Evolutionary conservation across 1,140 invertebrate species (phyloP).

Genomic region (Drosophila tsacasi): DNA sequence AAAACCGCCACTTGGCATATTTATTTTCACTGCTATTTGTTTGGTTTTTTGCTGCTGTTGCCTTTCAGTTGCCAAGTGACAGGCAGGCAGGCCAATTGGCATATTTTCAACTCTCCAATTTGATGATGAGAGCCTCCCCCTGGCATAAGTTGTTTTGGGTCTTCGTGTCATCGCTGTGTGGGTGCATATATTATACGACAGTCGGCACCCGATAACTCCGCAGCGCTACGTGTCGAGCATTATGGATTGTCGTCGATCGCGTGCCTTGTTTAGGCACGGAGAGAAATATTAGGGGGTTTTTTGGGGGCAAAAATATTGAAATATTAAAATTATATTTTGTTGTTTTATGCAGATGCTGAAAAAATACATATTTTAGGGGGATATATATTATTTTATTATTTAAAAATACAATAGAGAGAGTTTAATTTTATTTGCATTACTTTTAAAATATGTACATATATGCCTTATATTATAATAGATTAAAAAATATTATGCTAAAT

Average conservation of each 20-base stretch:
- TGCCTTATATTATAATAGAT: too few species aligned
- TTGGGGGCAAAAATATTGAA: background rate
- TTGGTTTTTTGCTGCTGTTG: slow-evolving; percentile 30
- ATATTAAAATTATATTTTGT: too few species aligned
- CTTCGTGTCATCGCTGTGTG: slow-evolving; percentile 76
- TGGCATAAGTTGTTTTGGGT: slow-evolving; percentile 32
- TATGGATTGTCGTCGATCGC: slow-evolving; percentile 64
- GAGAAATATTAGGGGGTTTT: slow-evolving; percentile 23
- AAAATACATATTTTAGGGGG: too few species aligned
- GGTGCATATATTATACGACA: slow-evolving; percentile 76
- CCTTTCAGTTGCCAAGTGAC: slow-evolving; percentile 71
- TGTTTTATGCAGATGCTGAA: too few species aligned
- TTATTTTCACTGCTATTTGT: slow-evolving; percentile 24
- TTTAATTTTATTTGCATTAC: too few species aligned
- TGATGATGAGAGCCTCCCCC: slow-evolving; percentile 42
- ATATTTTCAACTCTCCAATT: slow-evolving; percentile 70
- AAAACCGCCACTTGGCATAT: slow-evolving; percentile 58
- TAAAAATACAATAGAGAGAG: too few species aligned
- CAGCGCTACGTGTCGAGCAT: slow-evolving; percentile 57
- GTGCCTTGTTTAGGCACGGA: slow-evolving; percentile 56
- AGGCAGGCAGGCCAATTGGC: slow-evolving; percentile 64
- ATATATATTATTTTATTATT: too few species aligned
- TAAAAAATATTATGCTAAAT: too few species aligned
- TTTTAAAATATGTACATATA: too few species aligned
- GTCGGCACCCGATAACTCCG: slow-evolving; percentile 30